A percentile compares a stretch with the other conserved stretches of the same genome.
These are phyloP conservation scores for Caenorhabditis becei DNA, from an alignment of 2,888 invertebrate genomes.

Conservation along the genomic window DNA sequence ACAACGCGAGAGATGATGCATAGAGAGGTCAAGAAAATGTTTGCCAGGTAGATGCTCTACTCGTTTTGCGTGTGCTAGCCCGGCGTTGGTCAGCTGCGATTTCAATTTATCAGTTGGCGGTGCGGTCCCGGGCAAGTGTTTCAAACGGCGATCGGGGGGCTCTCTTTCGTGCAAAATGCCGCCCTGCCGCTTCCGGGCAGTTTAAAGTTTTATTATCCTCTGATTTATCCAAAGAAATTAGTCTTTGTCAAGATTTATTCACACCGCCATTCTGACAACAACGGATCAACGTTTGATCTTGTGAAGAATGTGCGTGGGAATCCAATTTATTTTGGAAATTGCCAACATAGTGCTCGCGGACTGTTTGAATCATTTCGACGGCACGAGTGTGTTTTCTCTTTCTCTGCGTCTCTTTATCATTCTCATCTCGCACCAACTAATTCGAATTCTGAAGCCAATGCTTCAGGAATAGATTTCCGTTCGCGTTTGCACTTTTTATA, in stretches of 20 bases:
- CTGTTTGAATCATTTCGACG: not conserved
- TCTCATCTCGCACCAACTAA: not conserved
- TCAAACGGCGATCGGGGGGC: constrained; percentile 52
- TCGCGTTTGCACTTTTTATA: too few relatives aligned
- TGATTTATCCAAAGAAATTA: constrained; percentile 24
- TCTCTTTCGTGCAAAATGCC: constrained; percentile 27
- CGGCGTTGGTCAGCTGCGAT: constrained; percentile 57
- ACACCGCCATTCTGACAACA: not conserved
- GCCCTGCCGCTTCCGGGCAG: constrained; percentile 31
- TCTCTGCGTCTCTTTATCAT: not conserved
- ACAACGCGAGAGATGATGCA: constrained; percentile 53
- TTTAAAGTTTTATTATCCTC: constrained; percentile 34
- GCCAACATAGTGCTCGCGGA: not conserved
- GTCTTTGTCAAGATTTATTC: constrained; percentile 10
- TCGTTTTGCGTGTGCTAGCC: constrained; percentile 41
- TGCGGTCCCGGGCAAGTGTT: constrained; percentile 28
- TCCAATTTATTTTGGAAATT: not conserved
- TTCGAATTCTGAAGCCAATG: not conserved
- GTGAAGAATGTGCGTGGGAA: not conserved
- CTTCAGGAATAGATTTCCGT: too few relatives aligned
- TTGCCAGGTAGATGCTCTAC: constrained; percentile 55
- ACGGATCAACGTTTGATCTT: not conserved
- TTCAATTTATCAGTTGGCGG: constrained; percentile 59
- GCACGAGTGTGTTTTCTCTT: not conserved
- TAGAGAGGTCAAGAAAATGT: constrained; percentile 58